Evolutionary conservation across 2,888 invertebrate genomes (phyloP), one percentile per base, ranked within the genome.

Genomic region (Eretmocerus hayati): DNA sequence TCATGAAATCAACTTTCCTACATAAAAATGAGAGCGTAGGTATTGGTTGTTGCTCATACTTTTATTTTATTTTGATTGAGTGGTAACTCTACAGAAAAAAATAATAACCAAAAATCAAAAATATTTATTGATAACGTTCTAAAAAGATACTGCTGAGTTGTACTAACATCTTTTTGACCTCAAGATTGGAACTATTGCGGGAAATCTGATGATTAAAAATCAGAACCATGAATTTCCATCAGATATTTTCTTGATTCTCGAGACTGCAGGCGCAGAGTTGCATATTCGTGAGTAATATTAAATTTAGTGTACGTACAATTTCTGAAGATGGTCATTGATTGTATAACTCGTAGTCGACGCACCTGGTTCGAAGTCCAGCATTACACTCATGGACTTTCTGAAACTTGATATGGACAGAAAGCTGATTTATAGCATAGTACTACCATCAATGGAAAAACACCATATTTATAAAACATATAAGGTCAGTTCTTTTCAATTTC

Each of bases 121-220:
- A n/a, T n/a, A n/a, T n/a, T n/a, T n/a, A n/a, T n/a, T n/a, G n/a
- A n/a, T n/a, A n/a, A n/a, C n/a, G n/a, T n/a, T n/a, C n/a, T n/a
- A n/a, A n/a, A n/a, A n/a, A n/a, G n/a, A n/a, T n/a, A n/a, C n/a
- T n/a, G n/a, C n/a, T n/a, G n/a, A n/a, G n/a, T n/a, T n/a, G n/a
- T n/a, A n/a, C n/a, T n/a, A n/a, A n/a, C n/a, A n/a, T 36, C 36
- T 9, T 36, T 36, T 36, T 15, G 16, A 9, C 1, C 30, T 42
- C 19, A 62, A 82, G 81, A 73, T 79, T 52, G 85, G 81, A 30
- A 80, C 81, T 4, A 68, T 86, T 48, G 85, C 81, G 11, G 87
- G 86, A 1, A 87, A 86, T 61, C 63, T 87, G 46, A 79, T 81
- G 71, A 76, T 84, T 47, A 87, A 87, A 64, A 77, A 85, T 60